Evolutionary conservation across 1,140 invertebrate species (phyloP).

Genomic region (Meloidogyne exigua): DNA sequence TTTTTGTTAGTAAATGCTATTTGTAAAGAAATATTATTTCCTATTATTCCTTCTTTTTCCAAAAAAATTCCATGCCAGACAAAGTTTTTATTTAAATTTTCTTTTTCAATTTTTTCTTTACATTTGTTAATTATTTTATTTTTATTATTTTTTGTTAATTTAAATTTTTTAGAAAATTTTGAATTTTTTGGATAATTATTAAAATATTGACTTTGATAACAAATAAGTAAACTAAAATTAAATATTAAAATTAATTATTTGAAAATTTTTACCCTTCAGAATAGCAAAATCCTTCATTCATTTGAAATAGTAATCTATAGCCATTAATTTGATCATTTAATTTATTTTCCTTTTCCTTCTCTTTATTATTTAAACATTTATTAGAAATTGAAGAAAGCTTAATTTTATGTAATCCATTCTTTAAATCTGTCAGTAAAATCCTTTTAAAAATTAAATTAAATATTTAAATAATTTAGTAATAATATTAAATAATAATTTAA

Average conservation of each 20-base stretch:
- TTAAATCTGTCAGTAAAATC: neutral
- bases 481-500: too few species aligned
- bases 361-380: neutral
- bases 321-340: neutral
- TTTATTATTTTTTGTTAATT: neutral
- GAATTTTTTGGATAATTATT: neutral
- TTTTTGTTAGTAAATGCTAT: neutral
- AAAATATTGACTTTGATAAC: neutral
- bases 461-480: too few species aligned
- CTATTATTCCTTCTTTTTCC: neutral
- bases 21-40: neutral
- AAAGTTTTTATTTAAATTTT: neutral
- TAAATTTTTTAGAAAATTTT: slow-evolving; percentile 1
- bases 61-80: neutral
- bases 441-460: neutral
- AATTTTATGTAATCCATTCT: neutral
- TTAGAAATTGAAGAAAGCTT: neutral
- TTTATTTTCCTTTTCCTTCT: neutral
- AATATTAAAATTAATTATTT: neutral
- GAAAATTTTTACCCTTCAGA: neutral
- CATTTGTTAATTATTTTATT: neutral
- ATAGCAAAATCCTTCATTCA: slow-evolving; percentile 2
- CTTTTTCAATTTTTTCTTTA: neutral
- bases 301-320: neutral
- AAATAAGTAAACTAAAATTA: neutral